Evolutionary conservation across 1,140 invertebrate species (phyloP), one percentile per base, ranked within the genome.

Genomic region (Plutomurus gul): DNA sequence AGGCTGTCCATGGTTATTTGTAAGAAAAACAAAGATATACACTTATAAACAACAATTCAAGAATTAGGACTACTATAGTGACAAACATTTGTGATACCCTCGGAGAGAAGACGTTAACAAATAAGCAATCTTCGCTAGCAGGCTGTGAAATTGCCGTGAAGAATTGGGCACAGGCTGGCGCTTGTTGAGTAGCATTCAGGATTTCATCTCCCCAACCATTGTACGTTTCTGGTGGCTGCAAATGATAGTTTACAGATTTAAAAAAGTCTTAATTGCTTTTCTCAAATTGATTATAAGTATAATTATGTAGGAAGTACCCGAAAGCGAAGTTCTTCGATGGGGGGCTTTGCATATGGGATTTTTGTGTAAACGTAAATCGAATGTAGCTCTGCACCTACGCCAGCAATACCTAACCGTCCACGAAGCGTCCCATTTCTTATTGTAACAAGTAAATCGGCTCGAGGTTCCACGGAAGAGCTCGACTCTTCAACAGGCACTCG

Each of bases 61-160:
- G n/a, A n/a, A n/a, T n/a, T n/a, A n/a, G n/a, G n/a, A n/a, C n/a
- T n/a, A n/a, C n/a, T n/a, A n/a, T n/a, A n/a, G n/a, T n/a, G n/a
- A n/a, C n/a, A n/a, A n/a, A n/a, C n/a, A n/a, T n/a, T n/a, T n/a
- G n/a, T n/a, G n/a, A n/a, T 36, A 30, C 37, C 39, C 33, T 91
- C 20, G 90, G 89, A 20, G 87, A 86, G 84, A 89, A 91, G 43
- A 91, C 84, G 80, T 91, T 91, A 51, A 91, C 83, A 78, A 89
- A 91, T 0, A 91, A 84, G 82, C 90, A 91, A 84, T 91, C 90
- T 84, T 91, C 90, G 7, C 84, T 71, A 88, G 84, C 90, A 89
- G 2, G 85, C 46, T 49, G 86, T 85, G 7, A 78, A 25, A 4
- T 86, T 84, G 46, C 82, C n/a, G 65, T 81, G 16, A 56, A 20